Base-by-base conservation (phyloP, 2,113 vertebrate species). In the Nesogale talazaci region DNA sequence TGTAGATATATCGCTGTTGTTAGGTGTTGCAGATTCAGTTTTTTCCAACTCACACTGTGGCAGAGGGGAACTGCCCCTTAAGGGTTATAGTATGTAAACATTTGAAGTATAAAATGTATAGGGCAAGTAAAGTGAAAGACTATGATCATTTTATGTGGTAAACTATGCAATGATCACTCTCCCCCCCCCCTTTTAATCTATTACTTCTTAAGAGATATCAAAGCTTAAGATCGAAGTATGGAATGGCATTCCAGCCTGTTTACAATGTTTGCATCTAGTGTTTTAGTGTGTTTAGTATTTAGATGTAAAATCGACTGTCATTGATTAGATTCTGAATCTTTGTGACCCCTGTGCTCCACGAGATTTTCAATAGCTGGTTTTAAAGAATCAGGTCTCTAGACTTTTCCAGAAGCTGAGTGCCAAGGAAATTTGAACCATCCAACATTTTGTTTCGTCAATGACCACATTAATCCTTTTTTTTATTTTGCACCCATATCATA, bases 101-200 rank as follows among this genome's bases (percentile, higher is more conserved):
- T 40, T 25, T 61, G 22, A 5, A 40, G 89, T 72, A 42, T 59
- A 57, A 86, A 81, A 22, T 74, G 2, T 38, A 10, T 9, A 82
- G 34, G 83, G 27, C n/a, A 83, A 86, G 90, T 16, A 63, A 72
- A 89, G 29, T 40, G n/a, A 78, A 90, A 81, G 31, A 6, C n/a
- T 56, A 56, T 72, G 90, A 93, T 88, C 52, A 76, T 83, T 85
- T 86, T 36, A 42, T 65, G 27, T 29, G 6, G 65, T 76, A 88
- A 80, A 81, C 14, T 38, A 70, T 67, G 17, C 40, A 67, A 27
- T 76, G 65, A 3, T 80, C 70, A 2, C 79, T 38, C 88, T 78
- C 19, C 27, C 34, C 25, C 76, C 40, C 79, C 15, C 81, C 46
- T 12, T 10, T 12, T 92, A 31, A 86, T 91, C 94, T 84, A 76